Percentiles rank a stretch among this genome's conserved stretches.
These are phyloP conservation scores for Aulostomus chinensis DNA, from an alignment of 2,797 vertebrate genomes.

Conservation along the genomic window DNA sequence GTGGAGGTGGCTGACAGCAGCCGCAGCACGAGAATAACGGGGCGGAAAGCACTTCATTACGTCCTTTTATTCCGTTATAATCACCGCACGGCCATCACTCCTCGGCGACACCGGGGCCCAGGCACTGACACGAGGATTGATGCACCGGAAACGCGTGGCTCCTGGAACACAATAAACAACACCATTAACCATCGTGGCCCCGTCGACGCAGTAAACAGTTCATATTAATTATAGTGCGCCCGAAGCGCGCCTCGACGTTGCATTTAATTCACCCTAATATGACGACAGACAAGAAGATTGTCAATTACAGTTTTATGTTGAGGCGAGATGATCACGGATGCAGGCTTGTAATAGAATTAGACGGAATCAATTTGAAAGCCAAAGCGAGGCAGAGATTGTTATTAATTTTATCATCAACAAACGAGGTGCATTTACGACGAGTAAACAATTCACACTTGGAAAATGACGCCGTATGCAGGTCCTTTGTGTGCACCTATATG, in stretches of 20 bases:
- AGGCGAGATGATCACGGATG: slow-evolving; percentile 59
- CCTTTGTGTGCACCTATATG: background rate
- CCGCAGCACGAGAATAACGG: slow-evolving; percentile 70
- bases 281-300: slow-evolving; percentile 62
- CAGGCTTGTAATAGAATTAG: slow-evolving; percentile 71
- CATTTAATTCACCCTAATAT: slow-evolving; percentile 68
- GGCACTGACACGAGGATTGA: slow-evolving; percentile 75
- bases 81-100: slow-evolving; percentile 73
- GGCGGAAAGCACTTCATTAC: slow-evolving; percentile 80
- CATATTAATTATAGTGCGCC: slow-evolving; percentile 69
- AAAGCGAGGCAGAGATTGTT: slow-evolving; percentile 44
- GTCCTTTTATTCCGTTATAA: slow-evolving; percentile 79
- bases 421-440: slow-evolving; percentile 11
- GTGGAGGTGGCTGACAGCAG: slow-evolving; percentile 83
- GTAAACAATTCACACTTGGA: slow-evolving; percentile 27
- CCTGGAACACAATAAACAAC: slow-evolving; percentile 79
- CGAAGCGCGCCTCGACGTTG: slow-evolving; percentile 50
- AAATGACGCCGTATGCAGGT: background rate
- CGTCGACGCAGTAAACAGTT: slow-evolving; percentile 68
- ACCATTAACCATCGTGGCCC: slow-evolving; percentile 74
- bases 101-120: slow-evolving; percentile 64
- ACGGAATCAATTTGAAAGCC: slow-evolving; percentile 60
- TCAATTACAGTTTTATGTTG: slow-evolving; percentile 68
- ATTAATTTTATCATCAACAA: slow-evolving; percentile 38
- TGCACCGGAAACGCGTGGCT: slow-evolving; percentile 66